Evolutionary conservation across 2,113 vertebrate species (phyloP).

Genomic region (Dromas ardeola): DNA sequence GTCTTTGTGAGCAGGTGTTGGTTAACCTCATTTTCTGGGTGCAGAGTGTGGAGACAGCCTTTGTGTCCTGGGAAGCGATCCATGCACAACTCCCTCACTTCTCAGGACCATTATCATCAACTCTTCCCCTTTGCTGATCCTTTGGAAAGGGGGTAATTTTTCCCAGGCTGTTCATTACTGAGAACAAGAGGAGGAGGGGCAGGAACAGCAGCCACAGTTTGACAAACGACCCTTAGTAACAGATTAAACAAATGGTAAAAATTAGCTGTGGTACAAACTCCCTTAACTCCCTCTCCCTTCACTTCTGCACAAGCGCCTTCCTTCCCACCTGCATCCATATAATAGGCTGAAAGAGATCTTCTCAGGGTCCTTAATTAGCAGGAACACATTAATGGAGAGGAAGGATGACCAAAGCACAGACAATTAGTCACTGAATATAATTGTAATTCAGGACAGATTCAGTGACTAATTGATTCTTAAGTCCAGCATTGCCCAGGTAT

Average conservation of each 20-base stretch:
- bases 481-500: neutral
- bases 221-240: constrained; percentile 66
- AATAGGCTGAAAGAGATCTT: constrained; percentile 10
- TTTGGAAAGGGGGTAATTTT: constrained; percentile 23
- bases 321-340: neutral
- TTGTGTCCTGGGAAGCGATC: constrained; percentile 69
- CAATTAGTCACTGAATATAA: neutral
- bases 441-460: neutral
- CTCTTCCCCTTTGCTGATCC: constrained; percentile 48
- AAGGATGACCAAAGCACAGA: constrained; percentile 31
- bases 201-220: constrained; percentile 42
- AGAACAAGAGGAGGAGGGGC: constrained; percentile 14
- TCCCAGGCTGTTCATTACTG: constrained; percentile 56
- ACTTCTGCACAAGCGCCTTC: neutral
- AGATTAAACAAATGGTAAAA: constrained; percentile 74
- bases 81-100: constrained; percentile 32
- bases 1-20: neutral
- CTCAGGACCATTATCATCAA: constrained; percentile 38
- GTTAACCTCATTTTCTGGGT: constrained; percentile 61
- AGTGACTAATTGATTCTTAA: neutral
- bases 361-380: constrained; percentile 18
- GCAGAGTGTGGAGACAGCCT: neutral
- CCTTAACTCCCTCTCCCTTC: neutral
- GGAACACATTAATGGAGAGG: neutral
- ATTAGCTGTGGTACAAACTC: constrained; percentile 37